These are phyloP conservation scores for Ceyx cyanopectus DNA, from an alignment of 2,113 vertebrate genomes.

Conservation along the genomic window DNA sequence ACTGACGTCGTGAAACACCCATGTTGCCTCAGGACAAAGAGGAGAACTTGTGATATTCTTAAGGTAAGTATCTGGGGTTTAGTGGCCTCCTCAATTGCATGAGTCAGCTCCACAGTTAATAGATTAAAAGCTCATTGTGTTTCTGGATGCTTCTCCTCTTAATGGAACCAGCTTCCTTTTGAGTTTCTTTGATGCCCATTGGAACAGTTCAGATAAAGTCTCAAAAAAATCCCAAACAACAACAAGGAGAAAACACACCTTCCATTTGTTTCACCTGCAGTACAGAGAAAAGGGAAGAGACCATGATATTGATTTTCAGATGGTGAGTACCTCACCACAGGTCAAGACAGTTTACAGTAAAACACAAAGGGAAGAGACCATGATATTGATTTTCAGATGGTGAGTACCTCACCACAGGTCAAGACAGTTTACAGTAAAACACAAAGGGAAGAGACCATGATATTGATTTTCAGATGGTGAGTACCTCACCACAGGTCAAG, in stretches of 20 bases:
- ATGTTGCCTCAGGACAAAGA: background rate
- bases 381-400: too few species aligned
- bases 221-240: background rate
- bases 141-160: background rate
- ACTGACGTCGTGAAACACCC: background rate
- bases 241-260: background rate
- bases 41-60: background rate
- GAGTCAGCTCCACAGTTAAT: background rate
- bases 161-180: background rate
- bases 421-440: too few species aligned
- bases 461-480: too few species aligned
- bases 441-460: too few species aligned
- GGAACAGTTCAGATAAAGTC: background rate
- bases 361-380: too few species aligned
- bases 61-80: background rate
- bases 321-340: background rate
- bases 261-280: background rate
- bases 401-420: too few species aligned
- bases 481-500: too few species aligned
- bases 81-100: background rate
- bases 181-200: background rate
- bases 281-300: constrained; percentile 2
- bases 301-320: constrained; percentile 19
- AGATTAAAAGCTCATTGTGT: background rate
- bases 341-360: constrained; percentile 17